Conservation (phyloP, 30 jellyfish, hydroid and myxozoan genomes). For the Mastigias papua region DNA sequence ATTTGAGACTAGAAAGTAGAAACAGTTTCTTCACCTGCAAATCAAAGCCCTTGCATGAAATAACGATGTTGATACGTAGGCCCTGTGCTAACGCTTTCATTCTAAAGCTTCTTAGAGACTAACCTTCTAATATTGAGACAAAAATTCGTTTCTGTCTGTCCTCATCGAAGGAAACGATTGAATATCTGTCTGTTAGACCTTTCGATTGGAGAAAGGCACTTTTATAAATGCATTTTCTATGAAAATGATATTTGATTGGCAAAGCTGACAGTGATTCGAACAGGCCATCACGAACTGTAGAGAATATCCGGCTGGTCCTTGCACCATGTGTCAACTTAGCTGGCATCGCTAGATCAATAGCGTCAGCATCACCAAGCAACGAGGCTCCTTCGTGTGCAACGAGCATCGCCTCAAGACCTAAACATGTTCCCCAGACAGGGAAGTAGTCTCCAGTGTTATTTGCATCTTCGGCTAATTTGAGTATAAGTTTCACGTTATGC, state of each 20-base stretch:
- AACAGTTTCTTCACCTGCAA: too few species aligned
- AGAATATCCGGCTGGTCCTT: constrained; percentile 22
- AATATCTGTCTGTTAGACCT: constrained; percentile 13
- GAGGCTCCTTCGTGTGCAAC: constrained; percentile 38
- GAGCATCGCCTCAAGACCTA: constrained; percentile 86
- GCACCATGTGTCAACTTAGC: constrained; percentile 32
- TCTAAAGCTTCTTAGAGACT: not conserved
- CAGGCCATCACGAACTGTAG: constrained; percentile 11
- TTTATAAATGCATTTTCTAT: constrained; percentile 65
- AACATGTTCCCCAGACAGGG: constrained; percentile 91
- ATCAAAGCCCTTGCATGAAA: too few species aligned
- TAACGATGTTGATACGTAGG: too few species aligned
- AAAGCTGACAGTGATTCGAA: constrained; percentile 3
- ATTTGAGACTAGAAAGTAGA: too few species aligned
- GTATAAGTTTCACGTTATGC: constrained; percentile 30
- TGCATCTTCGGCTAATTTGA: constrained; percentile 58
- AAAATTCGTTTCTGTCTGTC: constrained; percentile 72
- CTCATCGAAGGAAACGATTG: constrained; percentile 58
- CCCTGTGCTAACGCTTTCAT: too few species aligned
- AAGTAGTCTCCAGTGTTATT: constrained; percentile 70
- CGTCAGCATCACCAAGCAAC: constrained; percentile 69
- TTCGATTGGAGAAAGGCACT: constrained; percentile 4
- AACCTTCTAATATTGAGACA: constrained; percentile 79
- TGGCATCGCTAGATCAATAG: constrained; percentile 64
- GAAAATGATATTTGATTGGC: constrained; percentile 78